Percentiles rank a stretch among this genome's conserved stretches.
These are phyloP conservation scores for Arctocebus calabarensis DNA, from an alignment of 2,797 vertebrate genomes.

Conservation along the genomic window DNA sequence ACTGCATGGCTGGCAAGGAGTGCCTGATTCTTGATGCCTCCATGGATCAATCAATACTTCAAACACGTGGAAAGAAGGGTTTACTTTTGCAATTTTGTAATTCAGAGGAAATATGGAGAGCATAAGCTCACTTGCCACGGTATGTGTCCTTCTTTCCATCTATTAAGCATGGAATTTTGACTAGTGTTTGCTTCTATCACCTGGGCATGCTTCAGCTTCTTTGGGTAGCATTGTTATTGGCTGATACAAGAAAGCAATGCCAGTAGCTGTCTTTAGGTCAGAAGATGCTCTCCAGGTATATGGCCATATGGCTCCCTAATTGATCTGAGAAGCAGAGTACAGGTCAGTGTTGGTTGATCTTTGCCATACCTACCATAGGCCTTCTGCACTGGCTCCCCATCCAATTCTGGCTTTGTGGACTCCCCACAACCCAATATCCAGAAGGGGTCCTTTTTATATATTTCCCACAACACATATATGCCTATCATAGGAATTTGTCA, in stretches of 20 bases:
- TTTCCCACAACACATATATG: fast-evolving
- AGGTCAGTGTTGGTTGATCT: background rate
- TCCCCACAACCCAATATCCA: background rate
- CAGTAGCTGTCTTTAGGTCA: background rate
- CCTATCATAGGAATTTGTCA: background rate
- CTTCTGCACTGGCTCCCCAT: background rate
- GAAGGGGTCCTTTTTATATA: background rate
- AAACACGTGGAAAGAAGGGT: background rate
- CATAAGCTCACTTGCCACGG: background rate
- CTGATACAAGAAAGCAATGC: background rate
- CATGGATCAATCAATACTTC: background rate
- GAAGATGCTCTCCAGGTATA: background rate
- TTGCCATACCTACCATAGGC: fast-evolving
- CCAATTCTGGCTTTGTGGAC: background rate
- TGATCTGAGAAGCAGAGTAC: background rate
- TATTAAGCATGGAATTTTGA: background rate
- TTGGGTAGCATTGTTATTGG: background rate
- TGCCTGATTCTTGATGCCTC: background rate
- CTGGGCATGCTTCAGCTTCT: background rate
- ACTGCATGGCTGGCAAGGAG: background rate
- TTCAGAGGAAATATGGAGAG: background rate
- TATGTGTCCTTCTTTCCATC: background rate
- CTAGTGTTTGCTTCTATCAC: background rate
- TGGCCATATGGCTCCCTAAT: background rate
- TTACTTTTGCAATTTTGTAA: background rate